Base-by-base conservation (phyloP, 1,140 invertebrate species). In the Bombus huntii region DNA sequence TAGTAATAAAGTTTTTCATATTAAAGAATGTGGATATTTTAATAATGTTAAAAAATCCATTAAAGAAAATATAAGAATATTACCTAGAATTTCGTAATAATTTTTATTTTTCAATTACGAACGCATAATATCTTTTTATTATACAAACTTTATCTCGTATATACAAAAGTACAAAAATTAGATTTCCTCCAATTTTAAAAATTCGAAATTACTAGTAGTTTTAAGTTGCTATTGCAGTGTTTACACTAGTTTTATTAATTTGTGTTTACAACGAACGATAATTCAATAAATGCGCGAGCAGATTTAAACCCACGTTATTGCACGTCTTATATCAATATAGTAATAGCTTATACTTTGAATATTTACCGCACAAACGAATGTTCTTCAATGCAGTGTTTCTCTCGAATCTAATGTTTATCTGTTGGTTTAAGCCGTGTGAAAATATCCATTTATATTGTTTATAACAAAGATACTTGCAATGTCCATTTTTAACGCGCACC, bases 401-500 rank as follows among this genome's bases (percentile, higher is more conserved):
- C 57, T n/a, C 59, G 25, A 81, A 74, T 70, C 47, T 81, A 68
- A 85, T 85, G 84, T 75, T 59, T 65, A 37, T 18, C 81, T 65
- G 28, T 57, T 42, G 79, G 47, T 18, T 44, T 3, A 25, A 59
- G 42, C 2, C 39, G 68, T 77, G 70, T 71, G 62, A 62, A 39
- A 73, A 68, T 44, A 70, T 81, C n/a, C n/a, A 42, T 87, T 89
- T 77, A 25, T 83, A 81, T 73, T 88, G 25, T 90, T 90, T 79
- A 39, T 75, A 88, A 79, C 15, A 80, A 85, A 80, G 28, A 83
- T 15, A 86, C 78, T 90, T 85, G 90, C 88, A 89, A 94, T 94
- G 93, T 92, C 88, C 73, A 73, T 92, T 80, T 88, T 89, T 75
- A 90, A 93, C 71, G 88, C 90, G 13, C 88, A 87, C 79, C 82